Evolutionary conservation across 1,140 invertebrate genomes (phyloP).

Genomic region (Leptinotarsa defecta): DNA sequence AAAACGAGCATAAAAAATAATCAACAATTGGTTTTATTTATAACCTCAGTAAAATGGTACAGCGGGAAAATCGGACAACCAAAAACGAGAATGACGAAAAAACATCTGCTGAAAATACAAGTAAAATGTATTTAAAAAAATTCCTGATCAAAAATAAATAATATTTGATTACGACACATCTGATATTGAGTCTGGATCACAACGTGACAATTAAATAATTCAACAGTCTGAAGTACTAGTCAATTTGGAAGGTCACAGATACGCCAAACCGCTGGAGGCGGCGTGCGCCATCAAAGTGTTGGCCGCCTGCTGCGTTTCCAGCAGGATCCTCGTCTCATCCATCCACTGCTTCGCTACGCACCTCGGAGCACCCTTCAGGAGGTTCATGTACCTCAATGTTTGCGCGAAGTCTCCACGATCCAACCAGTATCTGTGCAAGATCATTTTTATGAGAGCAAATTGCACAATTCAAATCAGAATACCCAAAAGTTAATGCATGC

Average conservation of each 20-base stretch:
- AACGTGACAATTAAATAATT: background rate
- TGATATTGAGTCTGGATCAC: background rate
- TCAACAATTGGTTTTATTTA: background rate
- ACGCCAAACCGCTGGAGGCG: constrained; percentile 70
- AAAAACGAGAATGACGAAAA: background rate
- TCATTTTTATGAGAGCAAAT: too few species aligned
- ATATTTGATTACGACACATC: background rate
- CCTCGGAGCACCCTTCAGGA: constrained; percentile 82
- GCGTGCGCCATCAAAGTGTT: constrained; percentile 85
- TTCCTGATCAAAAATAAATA: background rate
- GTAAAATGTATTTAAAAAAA: constrained; percentile 6
- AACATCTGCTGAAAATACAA: background rate
- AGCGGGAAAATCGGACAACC: background rate
- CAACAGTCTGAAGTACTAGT: background rate
- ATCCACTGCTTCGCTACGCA: constrained; percentile 87
- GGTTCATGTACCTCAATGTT: constrained; percentile 87
- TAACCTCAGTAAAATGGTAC: background rate
- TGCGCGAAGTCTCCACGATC: constrained; percentile 83
- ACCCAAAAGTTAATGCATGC: too few species aligned
- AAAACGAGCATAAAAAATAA: background rate
- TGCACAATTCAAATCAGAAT: too few species aligned
- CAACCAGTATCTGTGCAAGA: constrained; percentile 72
- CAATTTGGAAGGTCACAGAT: constrained; percentile 59
- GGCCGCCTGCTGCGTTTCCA: constrained; percentile 91
- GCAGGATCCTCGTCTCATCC: constrained; percentile 76